Evolutionary conservation across 92 coral and sea anemone genomes (phyloP).

Genomic region (Porites cylindrica): DNA sequence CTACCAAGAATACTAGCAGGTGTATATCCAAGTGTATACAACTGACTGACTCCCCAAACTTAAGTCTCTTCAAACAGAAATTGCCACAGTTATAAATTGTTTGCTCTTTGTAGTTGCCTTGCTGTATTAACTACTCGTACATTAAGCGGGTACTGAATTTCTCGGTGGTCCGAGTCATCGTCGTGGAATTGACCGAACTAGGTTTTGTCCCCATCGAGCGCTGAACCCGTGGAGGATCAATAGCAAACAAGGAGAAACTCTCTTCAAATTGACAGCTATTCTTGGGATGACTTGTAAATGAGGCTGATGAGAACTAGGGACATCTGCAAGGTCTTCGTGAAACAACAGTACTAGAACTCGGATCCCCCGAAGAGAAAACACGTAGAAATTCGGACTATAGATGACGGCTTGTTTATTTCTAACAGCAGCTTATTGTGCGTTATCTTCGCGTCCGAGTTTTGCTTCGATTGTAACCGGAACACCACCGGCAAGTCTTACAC

Average conservation of each 20-base stretch:
- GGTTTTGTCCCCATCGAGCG: not conserved
- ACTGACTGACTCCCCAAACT: constrained; percentile 35
- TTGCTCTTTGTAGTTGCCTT: constrained; percentile 28
- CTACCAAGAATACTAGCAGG: constrained; percentile 31
- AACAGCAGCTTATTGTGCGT: not conserved
- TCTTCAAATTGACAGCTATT: constrained; percentile 26
- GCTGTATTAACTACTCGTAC: constrained; percentile 31
- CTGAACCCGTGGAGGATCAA: constrained; percentile 1
- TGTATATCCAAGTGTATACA: constrained; percentile 22
- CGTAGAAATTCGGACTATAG: not conserved
- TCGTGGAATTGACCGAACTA: not conserved
- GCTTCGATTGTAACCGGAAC: not conserved
- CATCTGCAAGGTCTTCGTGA: constrained; percentile 38
- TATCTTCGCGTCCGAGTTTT: not conserved
- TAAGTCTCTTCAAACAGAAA: constrained; percentile 53
- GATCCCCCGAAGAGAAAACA: constrained; percentile 7
- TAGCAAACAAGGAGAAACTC: constrained; percentile 21
- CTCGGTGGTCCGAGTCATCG: not conserved
- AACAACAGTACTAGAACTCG: constrained; percentile 16
- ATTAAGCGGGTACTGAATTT: constrained; percentile 5
- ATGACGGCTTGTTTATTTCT: not conserved
- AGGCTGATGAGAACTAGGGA: constrained; percentile 9
- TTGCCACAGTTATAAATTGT: constrained; percentile 53
- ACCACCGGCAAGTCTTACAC: not conserved
- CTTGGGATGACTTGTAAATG: constrained; percentile 42